phyloP scores from a whole-genome alignment of 2,113 vertebrate genomes.

The Indri indri region DNA sequence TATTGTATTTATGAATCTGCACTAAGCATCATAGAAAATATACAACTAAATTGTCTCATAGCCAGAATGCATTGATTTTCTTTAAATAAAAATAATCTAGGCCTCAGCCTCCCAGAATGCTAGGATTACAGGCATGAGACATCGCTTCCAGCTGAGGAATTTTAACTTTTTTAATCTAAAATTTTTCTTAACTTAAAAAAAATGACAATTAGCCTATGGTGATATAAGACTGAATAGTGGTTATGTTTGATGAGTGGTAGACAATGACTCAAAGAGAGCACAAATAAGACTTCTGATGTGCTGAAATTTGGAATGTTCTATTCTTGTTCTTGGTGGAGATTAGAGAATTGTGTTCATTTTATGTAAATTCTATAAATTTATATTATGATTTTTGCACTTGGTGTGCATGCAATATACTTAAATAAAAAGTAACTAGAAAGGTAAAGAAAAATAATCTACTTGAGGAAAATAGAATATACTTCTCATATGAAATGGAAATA shows the following conservation, averaged over 20 bases:
- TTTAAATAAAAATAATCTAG: background rate
- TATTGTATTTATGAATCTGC: background rate
- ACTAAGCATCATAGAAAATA: background rate
- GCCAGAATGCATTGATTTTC: background rate
- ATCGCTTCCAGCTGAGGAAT: background rate
- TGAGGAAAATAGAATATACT: background rate
- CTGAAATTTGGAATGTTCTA: background rate
- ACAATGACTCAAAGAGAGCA: background rate
- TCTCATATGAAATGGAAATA: background rate
- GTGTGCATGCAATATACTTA: too few relatives aligned
- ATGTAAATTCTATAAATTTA: background rate
- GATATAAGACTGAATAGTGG: background rate
- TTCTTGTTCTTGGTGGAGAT: background rate
- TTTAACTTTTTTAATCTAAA: background rate
- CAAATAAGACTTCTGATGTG: background rate
- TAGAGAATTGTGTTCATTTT: background rate
- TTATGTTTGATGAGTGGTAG: background rate
- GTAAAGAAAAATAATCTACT: background rate
- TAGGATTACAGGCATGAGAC: background rate
- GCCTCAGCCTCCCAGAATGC: background rate
- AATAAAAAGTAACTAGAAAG: background rate
- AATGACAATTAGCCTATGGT: background rate
- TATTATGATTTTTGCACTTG: background rate
- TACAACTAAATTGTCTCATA: background rate
- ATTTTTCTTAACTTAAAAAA: background rate